Conservation (phyloP, 1,140 invertebrate species). For the Formica selysi region DNA sequence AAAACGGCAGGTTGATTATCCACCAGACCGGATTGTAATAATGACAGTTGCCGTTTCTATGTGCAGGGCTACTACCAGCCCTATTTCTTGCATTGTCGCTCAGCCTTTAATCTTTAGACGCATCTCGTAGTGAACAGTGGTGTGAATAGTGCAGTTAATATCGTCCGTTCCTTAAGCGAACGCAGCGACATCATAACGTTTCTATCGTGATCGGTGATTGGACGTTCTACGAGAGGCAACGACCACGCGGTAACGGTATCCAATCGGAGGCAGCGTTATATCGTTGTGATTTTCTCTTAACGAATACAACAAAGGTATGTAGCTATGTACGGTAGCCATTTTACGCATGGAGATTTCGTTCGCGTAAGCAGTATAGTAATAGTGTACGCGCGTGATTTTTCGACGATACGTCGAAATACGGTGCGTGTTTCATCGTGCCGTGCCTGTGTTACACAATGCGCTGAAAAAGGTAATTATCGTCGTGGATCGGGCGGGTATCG, state of each 20-base stretch:
- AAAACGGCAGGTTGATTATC: too few relatives aligned
- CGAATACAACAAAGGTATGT: background rate
- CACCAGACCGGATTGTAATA: too few relatives aligned
- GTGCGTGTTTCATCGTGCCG: background rate
- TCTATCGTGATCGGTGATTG: background rate
- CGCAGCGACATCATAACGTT: background rate
- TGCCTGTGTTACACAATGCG: conserved; percentile 65
- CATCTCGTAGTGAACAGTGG: too few relatives aligned
- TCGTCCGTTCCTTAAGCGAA: background rate
- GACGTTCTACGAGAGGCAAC: background rate
- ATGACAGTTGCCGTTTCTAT: too few relatives aligned
- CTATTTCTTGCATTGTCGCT: too few relatives aligned
- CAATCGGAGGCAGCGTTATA: background rate
- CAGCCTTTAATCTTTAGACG: too few relatives aligned
- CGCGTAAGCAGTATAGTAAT: conserved; percentile 26
- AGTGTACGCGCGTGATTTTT: conserved; percentile 20
- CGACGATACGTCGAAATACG: background rate
- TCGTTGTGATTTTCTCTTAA: background rate
- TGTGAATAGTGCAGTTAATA: too few relatives aligned
- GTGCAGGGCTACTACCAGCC: too few relatives aligned
- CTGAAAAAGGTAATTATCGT: conserved; percentile 71
- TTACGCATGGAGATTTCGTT: conserved; percentile 26
- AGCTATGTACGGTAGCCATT: conserved; percentile 16
- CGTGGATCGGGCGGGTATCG: conserved; percentile 15
- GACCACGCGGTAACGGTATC: background rate